These are phyloP conservation scores for Acanthosepion lycidas DNA, from an alignment of 2,888 invertebrate genomes.

Conservation along the genomic window DNA sequence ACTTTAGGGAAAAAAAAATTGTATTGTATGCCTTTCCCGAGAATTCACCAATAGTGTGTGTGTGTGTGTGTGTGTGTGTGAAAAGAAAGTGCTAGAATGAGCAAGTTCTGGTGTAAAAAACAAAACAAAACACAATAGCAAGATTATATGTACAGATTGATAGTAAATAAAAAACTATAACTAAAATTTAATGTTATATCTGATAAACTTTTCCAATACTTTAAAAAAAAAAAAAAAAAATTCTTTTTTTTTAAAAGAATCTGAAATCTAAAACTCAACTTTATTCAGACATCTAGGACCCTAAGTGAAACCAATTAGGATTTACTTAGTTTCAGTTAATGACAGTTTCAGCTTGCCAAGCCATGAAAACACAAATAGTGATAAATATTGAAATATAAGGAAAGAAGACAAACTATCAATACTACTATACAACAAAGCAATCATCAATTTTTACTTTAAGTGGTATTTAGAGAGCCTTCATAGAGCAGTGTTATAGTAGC, in stretches of 20 bases:
- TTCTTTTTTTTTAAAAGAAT: no score
- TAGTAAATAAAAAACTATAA: no score
- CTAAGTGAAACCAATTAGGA: neutral
- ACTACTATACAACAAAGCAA: neutral
- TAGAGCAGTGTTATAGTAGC: neutral
- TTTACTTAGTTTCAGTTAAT: no score
- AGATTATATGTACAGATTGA: neutral
- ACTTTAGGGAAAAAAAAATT: no score
- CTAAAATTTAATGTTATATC: no score
- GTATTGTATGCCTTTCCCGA: neutral
- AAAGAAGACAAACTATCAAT: neutral
- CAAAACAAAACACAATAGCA: neutral
- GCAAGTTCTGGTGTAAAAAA: neutral
- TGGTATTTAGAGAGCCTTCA: neutral
- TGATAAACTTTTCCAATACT: neutral
- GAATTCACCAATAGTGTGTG: neutral
- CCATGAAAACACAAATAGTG: neutral
- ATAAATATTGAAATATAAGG: neutral
- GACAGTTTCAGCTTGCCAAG: no score
- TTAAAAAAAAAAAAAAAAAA: no score
- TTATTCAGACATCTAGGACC: neutral
- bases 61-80: neutral
- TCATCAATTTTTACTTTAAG: no score
- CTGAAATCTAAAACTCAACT: neutral
- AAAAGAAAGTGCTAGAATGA: neutral